These are phyloP conservation scores for Tanypteryx hageni DNA, from an alignment of 2,888 invertebrate species.

Conservation along the genomic window DNA sequence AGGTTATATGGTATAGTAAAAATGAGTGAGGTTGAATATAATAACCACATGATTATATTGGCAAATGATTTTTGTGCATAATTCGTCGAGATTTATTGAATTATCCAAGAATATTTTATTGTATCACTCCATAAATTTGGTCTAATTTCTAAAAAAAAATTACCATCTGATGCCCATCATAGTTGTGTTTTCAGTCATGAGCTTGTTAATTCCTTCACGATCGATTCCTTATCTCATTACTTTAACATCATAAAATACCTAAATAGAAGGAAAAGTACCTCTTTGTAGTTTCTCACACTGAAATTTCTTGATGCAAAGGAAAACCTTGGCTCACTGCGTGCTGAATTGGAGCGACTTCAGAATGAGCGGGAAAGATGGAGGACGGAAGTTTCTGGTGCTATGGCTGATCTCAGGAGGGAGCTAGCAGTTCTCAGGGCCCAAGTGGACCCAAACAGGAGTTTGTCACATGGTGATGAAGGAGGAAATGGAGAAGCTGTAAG, in stretches of 20 bases:
- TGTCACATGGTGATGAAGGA: conserved; percentile 69
- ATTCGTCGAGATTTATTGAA: too few species aligned
- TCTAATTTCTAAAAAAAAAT: too few species aligned
- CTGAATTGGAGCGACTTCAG: conserved; percentile 81
- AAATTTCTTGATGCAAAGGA: conserved; percentile 77
- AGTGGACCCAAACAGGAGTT: conserved; percentile 73
- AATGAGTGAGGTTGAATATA: too few species aligned
- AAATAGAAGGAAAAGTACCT: neutral
- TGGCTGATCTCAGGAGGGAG: conserved; percentile 71
- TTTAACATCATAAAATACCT: neutral
- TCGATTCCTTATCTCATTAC: neutral
- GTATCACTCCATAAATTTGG: too few species aligned
- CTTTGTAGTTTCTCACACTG: neutral
- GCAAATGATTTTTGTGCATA: too few species aligned
- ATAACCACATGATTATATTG: too few species aligned
- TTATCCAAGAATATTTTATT: too few species aligned
- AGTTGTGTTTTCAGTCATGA: neutral
- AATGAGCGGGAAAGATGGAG: conserved; percentile 44
- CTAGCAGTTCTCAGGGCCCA: conserved; percentile 38
- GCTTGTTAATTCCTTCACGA: neutral
- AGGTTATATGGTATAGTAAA: too few species aligned
- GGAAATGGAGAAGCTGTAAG: conserved; percentile 74
- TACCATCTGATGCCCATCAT: too few species aligned
- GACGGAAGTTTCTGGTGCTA: conserved; percentile 74
- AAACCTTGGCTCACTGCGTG: conserved; percentile 82